Evolutionary conservation across 2,888 invertebrate genomes (phyloP).

Genomic region (Amphipyra berbera): DNA sequence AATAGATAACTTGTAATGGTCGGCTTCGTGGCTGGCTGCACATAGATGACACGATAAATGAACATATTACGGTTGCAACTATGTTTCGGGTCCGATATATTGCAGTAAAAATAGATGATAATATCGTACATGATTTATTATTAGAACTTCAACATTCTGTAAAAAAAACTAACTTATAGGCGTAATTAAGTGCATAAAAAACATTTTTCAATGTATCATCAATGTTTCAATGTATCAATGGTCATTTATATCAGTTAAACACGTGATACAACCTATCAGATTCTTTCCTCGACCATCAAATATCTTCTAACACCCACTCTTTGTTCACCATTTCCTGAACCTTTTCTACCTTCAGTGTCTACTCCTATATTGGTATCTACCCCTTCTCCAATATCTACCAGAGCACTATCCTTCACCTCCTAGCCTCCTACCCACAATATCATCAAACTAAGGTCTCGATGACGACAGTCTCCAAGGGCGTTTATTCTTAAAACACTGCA

Average conservation of each 20-base stretch:
- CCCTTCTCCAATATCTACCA: not conserved
- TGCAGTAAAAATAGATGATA: slow-evolving; percentile 29
- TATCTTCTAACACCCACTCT: not conserved
- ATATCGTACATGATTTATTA: slow-evolving; percentile 16
- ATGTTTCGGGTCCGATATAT: slow-evolving; percentile 46
- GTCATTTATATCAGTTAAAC: not conserved
- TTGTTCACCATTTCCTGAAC: not conserved
- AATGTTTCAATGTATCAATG: not conserved
- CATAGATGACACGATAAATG: slow-evolving; percentile 57
- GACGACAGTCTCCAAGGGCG: slow-evolving; percentile 61
- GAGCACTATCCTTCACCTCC: slow-evolving; percentile 13
- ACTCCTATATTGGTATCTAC: not conserved
- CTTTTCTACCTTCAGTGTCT: not conserved
- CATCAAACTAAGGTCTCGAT: slow-evolving; percentile 44
- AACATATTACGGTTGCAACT: slow-evolving; percentile 43
- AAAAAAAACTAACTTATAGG: not conserved
- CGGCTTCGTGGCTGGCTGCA: slow-evolving; percentile 51
- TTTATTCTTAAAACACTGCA: slow-evolving; percentile 61
- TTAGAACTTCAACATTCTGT: slow-evolving; percentile 1
- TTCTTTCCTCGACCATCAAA: not conserved
- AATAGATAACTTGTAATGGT: slow-evolving; percentile 53
- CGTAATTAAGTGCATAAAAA: not conserved
- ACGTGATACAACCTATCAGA: not conserved
- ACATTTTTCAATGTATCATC: not conserved
- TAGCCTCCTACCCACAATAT: slow-evolving; percentile 21